A percentile compares a stretch with the other conserved stretches of the same genome.
Evolutionary conservation across 1,140 invertebrate species (phyloP).

Genomic region (Adelges cooleyi): DNA sequence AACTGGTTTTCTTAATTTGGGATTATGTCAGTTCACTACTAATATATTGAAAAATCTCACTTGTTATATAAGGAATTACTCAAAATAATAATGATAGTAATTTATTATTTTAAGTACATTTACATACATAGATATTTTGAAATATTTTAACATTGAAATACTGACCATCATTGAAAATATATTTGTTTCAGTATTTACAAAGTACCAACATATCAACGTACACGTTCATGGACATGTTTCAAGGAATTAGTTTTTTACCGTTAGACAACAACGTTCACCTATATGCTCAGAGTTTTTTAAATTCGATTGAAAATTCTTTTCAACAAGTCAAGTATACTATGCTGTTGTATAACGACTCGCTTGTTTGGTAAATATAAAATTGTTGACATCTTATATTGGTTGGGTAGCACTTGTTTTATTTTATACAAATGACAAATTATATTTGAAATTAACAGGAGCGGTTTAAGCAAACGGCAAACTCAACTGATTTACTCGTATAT

Average conservation of each 20-base stretch:
- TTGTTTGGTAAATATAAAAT: constrained; percentile 12
- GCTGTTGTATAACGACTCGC: constrained; percentile 16
- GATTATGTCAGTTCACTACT: too few relatives aligned
- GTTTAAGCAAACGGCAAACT: constrained; percentile 9
- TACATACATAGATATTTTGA: too few relatives aligned
- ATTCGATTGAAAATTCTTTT: constrained; percentile 13
- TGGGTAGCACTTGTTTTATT: not conserved
- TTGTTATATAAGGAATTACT: too few relatives aligned
- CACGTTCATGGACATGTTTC: constrained; percentile 23
- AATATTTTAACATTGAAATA: too few relatives aligned
- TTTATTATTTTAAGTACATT: too few relatives aligned
- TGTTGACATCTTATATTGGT: not conserved
- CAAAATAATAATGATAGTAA: too few relatives aligned
- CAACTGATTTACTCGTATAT: constrained; percentile 17
- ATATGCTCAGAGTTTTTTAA: constrained; percentile 15
- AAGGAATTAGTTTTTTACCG: constrained; percentile 14
- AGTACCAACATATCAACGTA: constrained; percentile 6
- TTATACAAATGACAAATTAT: too few relatives aligned
- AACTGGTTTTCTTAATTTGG: too few relatives aligned
- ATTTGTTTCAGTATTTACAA: constrained; percentile 11
- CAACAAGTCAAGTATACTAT: constrained; percentile 18
- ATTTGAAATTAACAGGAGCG: constrained; percentile 6
- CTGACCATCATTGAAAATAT: not conserved
- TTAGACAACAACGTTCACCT: constrained; percentile 9
- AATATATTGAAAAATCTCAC: too few relatives aligned